Conservation (phyloP, 1,140 invertebrate genomes). For the Zaprionus davidi region DNA sequence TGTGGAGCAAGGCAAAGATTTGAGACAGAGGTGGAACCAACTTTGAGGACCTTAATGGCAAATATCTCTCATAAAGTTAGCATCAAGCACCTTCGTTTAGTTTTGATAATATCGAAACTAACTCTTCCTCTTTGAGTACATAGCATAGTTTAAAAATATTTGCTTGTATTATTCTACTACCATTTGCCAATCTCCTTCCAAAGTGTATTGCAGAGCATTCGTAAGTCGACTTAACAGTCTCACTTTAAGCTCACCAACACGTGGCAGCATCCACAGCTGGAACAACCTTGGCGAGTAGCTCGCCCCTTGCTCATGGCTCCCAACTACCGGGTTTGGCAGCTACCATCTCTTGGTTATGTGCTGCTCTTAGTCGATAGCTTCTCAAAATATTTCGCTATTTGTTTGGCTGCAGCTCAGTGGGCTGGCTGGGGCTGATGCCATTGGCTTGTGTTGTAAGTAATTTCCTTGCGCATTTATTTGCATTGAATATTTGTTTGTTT, state of each 20-base stretch:
- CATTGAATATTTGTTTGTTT: conserved; percentile 82
- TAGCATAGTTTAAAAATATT: no score
- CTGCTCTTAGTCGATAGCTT: conserved; percentile 47
- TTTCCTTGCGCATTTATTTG: conserved; percentile 72
- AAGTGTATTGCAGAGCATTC: not conserved
- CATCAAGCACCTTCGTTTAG: conserved; percentile 11
- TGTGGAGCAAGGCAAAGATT: not conserved
- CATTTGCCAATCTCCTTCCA: not conserved
- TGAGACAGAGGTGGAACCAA: conserved; percentile 25
- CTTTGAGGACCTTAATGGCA: conserved; percentile 65
- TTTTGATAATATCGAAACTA: no score
- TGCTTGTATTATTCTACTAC: not conserved
- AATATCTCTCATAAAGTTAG: conserved; percentile 47
- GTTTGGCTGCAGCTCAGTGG: conserved; percentile 37
- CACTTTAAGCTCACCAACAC: not conserved
- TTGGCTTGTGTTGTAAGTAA: conserved; percentile 53
- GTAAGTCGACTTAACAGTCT: not conserved
- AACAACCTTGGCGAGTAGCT: not conserved
- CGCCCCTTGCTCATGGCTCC: not conserved
- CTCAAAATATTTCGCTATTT: conserved; percentile 50
- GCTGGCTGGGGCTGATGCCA: conserved; percentile 34
- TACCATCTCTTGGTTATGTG: conserved; percentile 12
- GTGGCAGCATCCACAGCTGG: not conserved
- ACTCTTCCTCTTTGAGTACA: no score
- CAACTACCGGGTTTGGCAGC: not conserved